Base-by-base conservation (phyloP, 1,140 invertebrate species). In the Arctopsyche grandis region DNA sequence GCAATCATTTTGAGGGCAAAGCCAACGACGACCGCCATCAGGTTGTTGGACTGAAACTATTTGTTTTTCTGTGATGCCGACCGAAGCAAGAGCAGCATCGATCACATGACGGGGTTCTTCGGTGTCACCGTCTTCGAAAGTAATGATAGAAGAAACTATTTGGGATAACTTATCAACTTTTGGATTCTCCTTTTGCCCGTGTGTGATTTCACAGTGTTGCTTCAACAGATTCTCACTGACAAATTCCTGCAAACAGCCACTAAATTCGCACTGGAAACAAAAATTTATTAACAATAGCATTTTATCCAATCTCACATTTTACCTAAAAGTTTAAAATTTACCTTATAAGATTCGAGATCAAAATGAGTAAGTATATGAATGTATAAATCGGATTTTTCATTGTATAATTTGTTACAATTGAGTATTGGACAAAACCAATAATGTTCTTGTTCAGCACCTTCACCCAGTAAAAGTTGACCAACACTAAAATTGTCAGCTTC, bases 361-460 rank as follows among this genome's bases (percentile, higher is more conserved):
- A 80, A 82, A 71, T 82, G 81, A 0, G 63, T 44, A 9, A 82
- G 76, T 12, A 82, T 80, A 58, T 82, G 81, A 56, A 63, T n/a
- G 21, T 80, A 75, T 16, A 82, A 48, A 9, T 60, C 71, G 19
- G 79, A 58, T 56, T 52, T 75, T n/a, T 80, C 78, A n/a, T 46
- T 74, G 58, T 78, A 82, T 12, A 82, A 77, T 24, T 74, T 78
- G 14, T 78, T 71, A 73, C 81, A 82, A 44, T 75, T 75, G 21
- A 56, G 14, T 5, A 82, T 60, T 0, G 81, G 79, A 74, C 81
- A 82, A 5, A 80, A 69, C 81, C 81, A 82, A 69, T 70, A 70
- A n/a, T 70, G 29, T 29, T 43, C 14, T 12, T 63, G 74, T 9
- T 63, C 56, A 3, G 24, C 16, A 63, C 74, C 74, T 44, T 76